Evolutionary conservation across 2,113 vertebrate genomes (phyloP).

Genomic region (Lichenostomus cassidix): DNA sequence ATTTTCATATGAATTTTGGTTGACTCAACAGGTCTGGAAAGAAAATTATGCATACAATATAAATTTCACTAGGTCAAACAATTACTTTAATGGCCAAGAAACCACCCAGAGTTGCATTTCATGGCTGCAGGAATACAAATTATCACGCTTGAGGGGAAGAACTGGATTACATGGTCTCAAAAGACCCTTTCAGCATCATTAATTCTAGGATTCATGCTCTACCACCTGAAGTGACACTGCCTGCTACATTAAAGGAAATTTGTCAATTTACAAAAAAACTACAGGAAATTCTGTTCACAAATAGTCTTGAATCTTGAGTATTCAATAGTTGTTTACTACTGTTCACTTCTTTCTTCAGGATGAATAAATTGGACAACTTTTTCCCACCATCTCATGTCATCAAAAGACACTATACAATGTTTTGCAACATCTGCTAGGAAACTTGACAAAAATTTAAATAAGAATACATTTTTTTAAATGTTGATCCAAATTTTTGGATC

Average conservation of each 20-base stretch:
- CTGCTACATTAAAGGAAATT: not conserved
- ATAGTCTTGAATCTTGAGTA: not conserved
- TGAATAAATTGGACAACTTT: not conserved
- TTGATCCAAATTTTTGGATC: not conserved
- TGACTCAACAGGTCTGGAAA: not conserved
- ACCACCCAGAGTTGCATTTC: not conserved
- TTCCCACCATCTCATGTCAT: not conserved
- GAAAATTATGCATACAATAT: not conserved
- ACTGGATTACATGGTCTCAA: accelerated
- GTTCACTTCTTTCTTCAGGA: not conserved
- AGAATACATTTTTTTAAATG: not conserved
- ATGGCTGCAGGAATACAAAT: not conserved
- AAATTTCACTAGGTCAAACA: not conserved
- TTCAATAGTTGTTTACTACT: not conserved
- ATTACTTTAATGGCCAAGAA: not conserved
- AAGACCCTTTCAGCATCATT: not conserved
- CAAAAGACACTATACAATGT: not conserved
- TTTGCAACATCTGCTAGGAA: not conserved
- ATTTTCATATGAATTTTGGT: not conserved
- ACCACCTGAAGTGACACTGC: not conserved
- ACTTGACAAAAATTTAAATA: not conserved
- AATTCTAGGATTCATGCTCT: not conserved
- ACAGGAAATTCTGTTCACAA: not conserved
- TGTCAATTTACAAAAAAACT: not conserved
- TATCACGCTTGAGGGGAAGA: not conserved